Base-by-base conservation (phyloP, 2,888 invertebrate genomes). In the Drosophila histrio region DNA sequence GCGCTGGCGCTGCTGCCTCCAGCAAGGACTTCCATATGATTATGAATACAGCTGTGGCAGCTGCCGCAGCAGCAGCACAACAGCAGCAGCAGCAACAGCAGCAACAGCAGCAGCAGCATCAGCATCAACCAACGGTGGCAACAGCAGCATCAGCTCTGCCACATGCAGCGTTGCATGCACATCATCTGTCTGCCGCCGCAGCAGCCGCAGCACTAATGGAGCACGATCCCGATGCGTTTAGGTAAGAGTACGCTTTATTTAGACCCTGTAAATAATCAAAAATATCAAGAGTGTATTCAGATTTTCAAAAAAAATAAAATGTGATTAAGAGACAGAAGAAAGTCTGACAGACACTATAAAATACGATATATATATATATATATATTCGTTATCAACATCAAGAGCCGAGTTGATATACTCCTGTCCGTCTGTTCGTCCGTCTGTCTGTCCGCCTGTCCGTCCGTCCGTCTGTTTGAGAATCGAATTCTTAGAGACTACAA, bases 201-300 rank as follows among this genome's bases (percentile, higher is more conserved):
- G 79, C 76, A 47, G 82, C 68, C 9, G 88, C 70, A 19, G 74
- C 67, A 5, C 69, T 80, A 6, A 76, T 81, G 77, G 90, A 91
- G 38, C 90, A 90, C 63, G 92, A 92, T 86, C 90, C 91, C n/a
- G 92, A 92, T 77, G 90, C 91, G 49, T 92, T 92, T 74, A 89
- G 92, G 92, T 92, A 86, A 86, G 44, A 34, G 7, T 8, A 4
- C 11, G 17, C 5, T 9, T 22, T n/a, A n/a, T 6, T 21, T 17
- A 38, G 8, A 21, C 38, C 8, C 38, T 38, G n/a, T 13, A 32
- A n/a, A n/a, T n/a, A n/a, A n/a, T n/a, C n/a, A n/a, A n/a, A n/a
- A n/a, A n/a, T n/a, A n/a, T n/a, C n/a, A n/a, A n/a, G n/a, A n/a
- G n/a, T n/a, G n/a, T n/a, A n/a, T n/a, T n/a, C n/a, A n/a, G n/a